Conservation (phyloP, 2,888 invertebrate species). For the Actias luna region DNA sequence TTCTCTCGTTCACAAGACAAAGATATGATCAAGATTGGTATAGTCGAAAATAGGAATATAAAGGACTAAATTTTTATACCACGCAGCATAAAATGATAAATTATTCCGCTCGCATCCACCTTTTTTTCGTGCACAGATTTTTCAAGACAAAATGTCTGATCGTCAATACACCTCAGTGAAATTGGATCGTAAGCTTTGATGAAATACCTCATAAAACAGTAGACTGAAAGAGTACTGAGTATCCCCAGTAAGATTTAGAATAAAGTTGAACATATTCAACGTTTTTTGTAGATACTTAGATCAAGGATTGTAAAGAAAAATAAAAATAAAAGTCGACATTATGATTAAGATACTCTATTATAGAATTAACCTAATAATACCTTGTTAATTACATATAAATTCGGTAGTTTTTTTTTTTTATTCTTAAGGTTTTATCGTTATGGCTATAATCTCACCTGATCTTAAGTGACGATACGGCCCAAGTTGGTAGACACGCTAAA, state of each 20-base stretch:
- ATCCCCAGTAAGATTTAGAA: slow-evolving; percentile 29
- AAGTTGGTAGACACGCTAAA: too few relatives aligned
- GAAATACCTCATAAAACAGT: slow-evolving; percentile 44
- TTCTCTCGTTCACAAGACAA: not conserved
- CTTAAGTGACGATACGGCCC: too few relatives aligned
- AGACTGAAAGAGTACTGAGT: slow-evolving; percentile 27
- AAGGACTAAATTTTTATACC: not conserved
- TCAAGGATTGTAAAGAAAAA: not conserved
- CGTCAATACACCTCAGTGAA: slow-evolving; percentile 40
- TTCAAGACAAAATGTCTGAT: slow-evolving; percentile 41
- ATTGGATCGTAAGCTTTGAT: slow-evolving; percentile 46
- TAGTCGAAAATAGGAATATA: slow-evolving; percentile 4
- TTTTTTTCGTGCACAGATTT: slow-evolving; percentile 51
- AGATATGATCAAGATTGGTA: not conserved
- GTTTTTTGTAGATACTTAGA: not conserved
- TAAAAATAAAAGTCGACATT: not conserved
- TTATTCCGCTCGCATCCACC: slow-evolving; percentile 49
- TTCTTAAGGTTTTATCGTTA: too few relatives aligned
- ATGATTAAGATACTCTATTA: not conserved
- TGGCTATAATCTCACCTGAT: too few relatives aligned
- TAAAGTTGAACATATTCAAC: not conserved
- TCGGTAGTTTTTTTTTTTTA: too few relatives aligned
- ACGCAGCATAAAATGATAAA: slow-evolving; percentile 30
- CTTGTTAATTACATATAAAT: too few relatives aligned
- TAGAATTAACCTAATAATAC: too few relatives aligned